Base-by-base conservation (phyloP, 2,113 vertebrate genomes). In the Siniperca knerii region DNA sequence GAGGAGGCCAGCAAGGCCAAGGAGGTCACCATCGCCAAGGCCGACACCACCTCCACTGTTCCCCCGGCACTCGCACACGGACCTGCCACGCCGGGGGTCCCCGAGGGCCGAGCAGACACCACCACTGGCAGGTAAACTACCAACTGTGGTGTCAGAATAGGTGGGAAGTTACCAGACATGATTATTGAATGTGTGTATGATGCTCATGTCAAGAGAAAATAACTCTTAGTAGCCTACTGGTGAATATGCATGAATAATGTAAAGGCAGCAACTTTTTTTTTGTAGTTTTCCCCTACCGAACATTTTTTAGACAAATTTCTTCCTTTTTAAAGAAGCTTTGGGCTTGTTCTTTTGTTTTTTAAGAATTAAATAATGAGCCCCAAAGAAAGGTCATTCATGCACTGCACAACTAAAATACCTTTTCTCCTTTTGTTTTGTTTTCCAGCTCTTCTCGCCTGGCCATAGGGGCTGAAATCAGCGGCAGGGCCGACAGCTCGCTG, bases 21-120 rank as follows among this genome's bases (percentile, higher is more conserved):
- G 93, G 98, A 99, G 92, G 98, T 99, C 89, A 99, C 98, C 16
- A 97, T 99, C 65, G 98, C 98, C 46, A 99, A 99, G 91, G 98
- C 98, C 0, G 98, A 99, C 95, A 99, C 98, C 0, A 99, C 98
- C 40, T 99, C 98, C 72, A 98, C 96, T 0, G 95, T 97, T 75
- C 95, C 95, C 0, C 91, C 86, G 15, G 40, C 44, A 0, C 44
- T 73, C 13, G 21, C 85, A 12, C 92, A 93, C 0, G 95, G 90
- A 44, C 95, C 95, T 0, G 96, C 96, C 79, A 95, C 94, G 37
- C 95, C 95, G 15, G 96, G 95, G 52, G 94, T 90, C 0, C 79
- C 89, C 0, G 98, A 99, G 84, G 98, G 98, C 77, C 96, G 97
- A 84, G 98, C 98, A 0, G 98, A 99, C 95, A 99, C 98, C 35